phyloP scores from a whole-genome alignment of 1,140 invertebrate species.

The Tribolium castaneum region DNA sequence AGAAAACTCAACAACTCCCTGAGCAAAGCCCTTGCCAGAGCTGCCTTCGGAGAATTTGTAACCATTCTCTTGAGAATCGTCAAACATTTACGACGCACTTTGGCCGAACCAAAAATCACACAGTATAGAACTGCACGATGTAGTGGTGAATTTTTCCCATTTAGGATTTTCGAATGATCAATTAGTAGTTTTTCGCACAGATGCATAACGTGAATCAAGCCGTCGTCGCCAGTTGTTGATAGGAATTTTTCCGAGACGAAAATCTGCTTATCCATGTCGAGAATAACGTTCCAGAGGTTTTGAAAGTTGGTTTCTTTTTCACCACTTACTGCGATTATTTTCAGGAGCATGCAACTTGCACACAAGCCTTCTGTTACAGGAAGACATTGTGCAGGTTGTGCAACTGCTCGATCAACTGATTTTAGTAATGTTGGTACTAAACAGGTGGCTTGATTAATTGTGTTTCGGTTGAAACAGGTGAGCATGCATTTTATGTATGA shows the following conservation, averaged over 20 bases:
- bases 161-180: constrained; percentile 71
- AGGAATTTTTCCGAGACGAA: constrained; percentile 86
- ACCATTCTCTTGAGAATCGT: constrained; percentile 60
- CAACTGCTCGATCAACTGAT: constrained; percentile 76
- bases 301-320: constrained; percentile 70
- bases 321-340: constrained; percentile 69
- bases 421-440: constrained; percentile 73
- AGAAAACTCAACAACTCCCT: constrained; percentile 71
- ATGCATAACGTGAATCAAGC: constrained; percentile 72
- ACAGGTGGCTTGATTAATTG: constrained; percentile 64
- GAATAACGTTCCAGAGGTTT: constrained; percentile 76
- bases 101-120: constrained; percentile 65
- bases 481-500: constrained; percentile 82
- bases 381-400: constrained; percentile 72
- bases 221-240: constrained; percentile 73
- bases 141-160: constrained; percentile 69
- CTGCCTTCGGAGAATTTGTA: constrained; percentile 58
- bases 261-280: constrained; percentile 80
- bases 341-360: constrained; percentile 79
- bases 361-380: constrained; percentile 83
- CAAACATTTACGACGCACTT: constrained; percentile 62
- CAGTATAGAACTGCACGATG: constrained; percentile 74
- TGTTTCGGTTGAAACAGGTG: constrained; percentile 71
- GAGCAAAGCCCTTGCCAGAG: constrained; percentile 68
- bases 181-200: constrained; percentile 74